These are phyloP conservation scores for Harpagoxenus sublaevis DNA, from an alignment of 2,888 invertebrate genomes.

Conservation along the genomic window DNA sequence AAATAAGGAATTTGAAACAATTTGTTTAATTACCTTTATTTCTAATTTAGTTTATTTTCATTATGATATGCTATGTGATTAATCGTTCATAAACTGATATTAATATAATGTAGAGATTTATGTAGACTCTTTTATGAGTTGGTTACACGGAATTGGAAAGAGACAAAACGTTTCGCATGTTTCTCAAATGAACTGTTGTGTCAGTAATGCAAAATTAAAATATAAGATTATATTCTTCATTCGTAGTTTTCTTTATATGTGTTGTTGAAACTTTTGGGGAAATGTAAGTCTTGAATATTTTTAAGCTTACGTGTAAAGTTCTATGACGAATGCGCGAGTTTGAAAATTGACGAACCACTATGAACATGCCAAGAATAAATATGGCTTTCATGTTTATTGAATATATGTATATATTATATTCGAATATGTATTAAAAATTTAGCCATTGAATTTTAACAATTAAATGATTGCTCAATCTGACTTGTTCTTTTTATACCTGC, in stretches of 20 bases:
- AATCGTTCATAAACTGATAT: not conserved
- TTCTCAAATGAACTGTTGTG: not conserved
- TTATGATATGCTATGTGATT: not conserved
- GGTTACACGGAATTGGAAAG: not conserved
- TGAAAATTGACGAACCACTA: constrained; percentile 16
- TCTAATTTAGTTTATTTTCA: not conserved
- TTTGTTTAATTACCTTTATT: not conserved
- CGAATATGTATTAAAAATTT: not conserved
- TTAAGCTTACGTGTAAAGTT: not conserved
- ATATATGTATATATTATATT: not conserved
- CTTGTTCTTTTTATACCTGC: not conserved
- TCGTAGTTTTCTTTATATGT: not conserved
- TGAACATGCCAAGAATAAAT: constrained; percentile 16
- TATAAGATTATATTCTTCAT: not conserved
- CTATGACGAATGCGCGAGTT: not conserved
- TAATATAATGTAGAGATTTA: not conserved
- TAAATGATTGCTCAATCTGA: not conserved
- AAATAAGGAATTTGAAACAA: not conserved
- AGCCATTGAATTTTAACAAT: not conserved
- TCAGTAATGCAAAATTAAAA: constrained; percentile 12
- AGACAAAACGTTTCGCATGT: not conserved
- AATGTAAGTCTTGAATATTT: not conserved
- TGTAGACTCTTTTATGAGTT: not conserved
- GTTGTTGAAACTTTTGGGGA: not conserved
- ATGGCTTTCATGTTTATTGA: not conserved